Evolutionary conservation across 2,888 invertebrate species (phyloP).

Genomic region (Caenorhabditis imperialis): DNA sequence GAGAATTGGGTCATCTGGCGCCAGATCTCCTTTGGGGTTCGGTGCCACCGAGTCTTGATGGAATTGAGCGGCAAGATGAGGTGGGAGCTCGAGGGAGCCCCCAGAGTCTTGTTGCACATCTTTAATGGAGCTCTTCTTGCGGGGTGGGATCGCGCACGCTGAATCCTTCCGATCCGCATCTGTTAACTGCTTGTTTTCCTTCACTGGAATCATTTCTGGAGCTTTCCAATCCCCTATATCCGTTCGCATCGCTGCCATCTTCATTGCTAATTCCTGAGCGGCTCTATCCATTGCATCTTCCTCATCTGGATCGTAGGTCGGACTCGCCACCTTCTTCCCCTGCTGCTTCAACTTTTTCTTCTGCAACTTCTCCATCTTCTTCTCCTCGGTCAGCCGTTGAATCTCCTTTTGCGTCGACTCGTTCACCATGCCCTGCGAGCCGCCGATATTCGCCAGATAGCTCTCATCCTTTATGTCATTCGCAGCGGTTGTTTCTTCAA

Average conservation of each 20-base stretch:
- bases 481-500: slow-evolving; percentile 71
- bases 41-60: slow-evolving; percentile 51
- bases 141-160: slow-evolving; percentile 60
- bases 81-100: slow-evolving; percentile 59
- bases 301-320: slow-evolving; percentile 68
- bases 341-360: slow-evolving; percentile 74
- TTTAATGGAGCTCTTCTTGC: slow-evolving; percentile 62
- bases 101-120: slow-evolving; percentile 65
- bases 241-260: slow-evolving; percentile 68
- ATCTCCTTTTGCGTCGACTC: slow-evolving; percentile 65
- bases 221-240: slow-evolving; percentile 71
- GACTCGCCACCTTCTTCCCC: slow-evolving; percentile 62
- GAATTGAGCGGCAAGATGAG: slow-evolving; percentile 44
- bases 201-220: slow-evolving; percentile 36
- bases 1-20: slow-evolving; percentile 59
- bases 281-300: slow-evolving; percentile 75
- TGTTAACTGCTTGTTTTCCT: slow-evolving; percentile 24
- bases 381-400: slow-evolving; percentile 67
- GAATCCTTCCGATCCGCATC: slow-evolving; percentile 52
- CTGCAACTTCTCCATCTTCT: slow-evolving; percentile 71
- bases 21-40: slow-evolving; percentile 62
- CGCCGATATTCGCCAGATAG: slow-evolving; percentile 66
- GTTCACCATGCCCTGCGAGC: slow-evolving; percentile 65
- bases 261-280: slow-evolving; percentile 74
- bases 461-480: slow-evolving; percentile 76